phyloP scores from a whole-genome alignment of 2,113 vertebrate species.

The Spermophilus dauricus region DNA sequence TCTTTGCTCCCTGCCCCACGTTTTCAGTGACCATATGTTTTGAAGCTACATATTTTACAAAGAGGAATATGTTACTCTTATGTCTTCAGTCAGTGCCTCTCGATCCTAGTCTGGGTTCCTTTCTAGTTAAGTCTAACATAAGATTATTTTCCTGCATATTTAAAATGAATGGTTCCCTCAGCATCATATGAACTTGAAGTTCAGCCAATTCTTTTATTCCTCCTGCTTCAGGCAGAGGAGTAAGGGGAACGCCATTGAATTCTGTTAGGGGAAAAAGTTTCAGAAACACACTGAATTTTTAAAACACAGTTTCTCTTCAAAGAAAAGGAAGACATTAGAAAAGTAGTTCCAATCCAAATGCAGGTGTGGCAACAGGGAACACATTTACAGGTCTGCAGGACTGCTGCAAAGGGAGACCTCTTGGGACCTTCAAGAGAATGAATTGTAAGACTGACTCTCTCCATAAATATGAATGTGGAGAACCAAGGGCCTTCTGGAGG shows the following conservation, averaged over 20 bases:
- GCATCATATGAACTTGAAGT: constrained; percentile 9
- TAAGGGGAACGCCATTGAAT: constrained; percentile 7
- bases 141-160: constrained; percentile 62
- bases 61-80: not conserved
- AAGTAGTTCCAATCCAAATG: not conserved
- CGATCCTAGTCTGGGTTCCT: constrained; percentile 4
- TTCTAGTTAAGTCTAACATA: constrained; percentile 14
- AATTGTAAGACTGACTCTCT: constrained; percentile 68
- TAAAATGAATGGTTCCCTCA: not conserved
- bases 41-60: constrained; percentile 33
- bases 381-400: not conserved
- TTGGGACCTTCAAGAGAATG: constrained; percentile 46
- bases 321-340: constrained; percentile 2
- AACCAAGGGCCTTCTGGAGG: constrained; percentile 70
- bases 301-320: constrained; percentile 30
- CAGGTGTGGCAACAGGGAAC: constrained; percentile 57
- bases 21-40: not conserved
- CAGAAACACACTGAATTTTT: not conserved
- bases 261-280: constrained; percentile 26
- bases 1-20: not conserved
- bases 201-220: constrained; percentile 6
- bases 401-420: constrained; percentile 38
- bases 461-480: constrained; percentile 61
- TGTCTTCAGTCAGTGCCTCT: constrained; percentile 4
- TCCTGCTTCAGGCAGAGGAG: not conserved